phyloP scores from a whole-genome alignment of 2,888 invertebrate species.

The Hirtodrosophila histrioides region DNA sequence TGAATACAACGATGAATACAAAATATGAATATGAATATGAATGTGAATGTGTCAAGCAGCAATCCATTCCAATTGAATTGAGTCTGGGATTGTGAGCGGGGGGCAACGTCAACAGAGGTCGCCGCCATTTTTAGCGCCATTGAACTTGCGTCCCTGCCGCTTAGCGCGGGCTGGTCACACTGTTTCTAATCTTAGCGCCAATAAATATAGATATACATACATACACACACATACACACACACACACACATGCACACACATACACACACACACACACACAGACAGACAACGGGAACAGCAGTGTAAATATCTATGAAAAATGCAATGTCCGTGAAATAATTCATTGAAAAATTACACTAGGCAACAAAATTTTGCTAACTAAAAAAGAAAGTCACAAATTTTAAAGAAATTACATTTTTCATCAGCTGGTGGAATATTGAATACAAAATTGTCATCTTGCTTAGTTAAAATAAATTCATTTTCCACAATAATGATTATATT shows the following conservation, averaged over 20 bases:
- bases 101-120: constrained; percentile 24
- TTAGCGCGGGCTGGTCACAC: constrained; percentile 31
- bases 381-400: too few species aligned
- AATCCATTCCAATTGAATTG: constrained; percentile 11
- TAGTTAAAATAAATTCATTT: too few species aligned
- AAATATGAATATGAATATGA: constrained; percentile 36
- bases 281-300: constrained; percentile 33
- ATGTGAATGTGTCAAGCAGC: constrained; percentile 35
- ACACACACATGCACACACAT: constrained; percentile 1
- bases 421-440: too few species aligned
- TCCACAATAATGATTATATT: too few species aligned
- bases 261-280: constrained; percentile 22
- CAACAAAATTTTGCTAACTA: too few species aligned
- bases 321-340: constrained; percentile 43
- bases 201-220: background rate
- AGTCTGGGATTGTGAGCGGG: constrained; percentile 11
- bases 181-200: constrained; percentile 8
- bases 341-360: constrained; percentile 9
- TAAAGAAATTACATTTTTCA: too few species aligned
- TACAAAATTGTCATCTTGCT: too few species aligned
- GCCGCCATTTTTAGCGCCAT: constrained; percentile 22
- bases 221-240: constrained; percentile 7
- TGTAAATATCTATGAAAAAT: constrained; percentile 46
- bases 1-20: constrained; percentile 28
- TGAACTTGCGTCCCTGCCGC: constrained; percentile 33